Percentiles rank a stretch among this genome's conserved stretches.
These are phyloP conservation scores for Xanthorhoe designata DNA, from an alignment of 2,888 invertebrate species.

Conservation along the genomic window DNA sequence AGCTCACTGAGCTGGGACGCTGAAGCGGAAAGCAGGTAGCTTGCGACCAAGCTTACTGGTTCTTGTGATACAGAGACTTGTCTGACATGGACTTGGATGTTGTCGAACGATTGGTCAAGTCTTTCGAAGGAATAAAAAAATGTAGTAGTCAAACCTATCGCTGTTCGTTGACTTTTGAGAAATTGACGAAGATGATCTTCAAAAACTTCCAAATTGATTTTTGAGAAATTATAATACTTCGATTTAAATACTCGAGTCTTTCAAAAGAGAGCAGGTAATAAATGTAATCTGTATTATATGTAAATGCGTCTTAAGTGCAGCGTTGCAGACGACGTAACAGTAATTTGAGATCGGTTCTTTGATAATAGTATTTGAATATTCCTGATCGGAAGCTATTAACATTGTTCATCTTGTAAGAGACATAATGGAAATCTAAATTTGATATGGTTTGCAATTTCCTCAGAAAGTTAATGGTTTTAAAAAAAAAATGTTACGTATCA, in stretches of 20 bases:
- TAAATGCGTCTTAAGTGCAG: slow-evolving; percentile 23
- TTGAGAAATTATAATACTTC: too few relatives aligned
- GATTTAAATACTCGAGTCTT: not conserved
- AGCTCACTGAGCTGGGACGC: slow-evolving; percentile 14
- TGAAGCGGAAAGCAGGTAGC: slow-evolving; percentile 14
- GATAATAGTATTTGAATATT: slow-evolving; percentile 32
- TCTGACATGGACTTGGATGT: too few relatives aligned
- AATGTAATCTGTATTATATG: not conserved
- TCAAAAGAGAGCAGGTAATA: not conserved
- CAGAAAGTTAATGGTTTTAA: not conserved
- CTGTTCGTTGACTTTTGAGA: too few relatives aligned
- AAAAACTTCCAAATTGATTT: too few relatives aligned
- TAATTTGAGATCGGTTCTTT: slow-evolving; percentile 29
- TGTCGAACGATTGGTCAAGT: too few relatives aligned
- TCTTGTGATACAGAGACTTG: too few relatives aligned
- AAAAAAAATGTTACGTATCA: too few relatives aligned
- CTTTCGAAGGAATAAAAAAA: too few relatives aligned
- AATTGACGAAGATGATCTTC: too few relatives aligned
- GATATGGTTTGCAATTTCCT: not conserved
- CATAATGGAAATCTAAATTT: slow-evolving; percentile 1
- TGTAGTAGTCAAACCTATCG: too few relatives aligned
- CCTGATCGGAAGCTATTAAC: slow-evolving; percentile 24
- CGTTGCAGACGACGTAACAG: slow-evolving; percentile 27
- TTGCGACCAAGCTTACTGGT: not conserved
- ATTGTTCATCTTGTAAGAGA: slow-evolving; percentile 16